phyloP scores from a whole-genome alignment of 2,888 invertebrate genomes.

The Rhamphomyia laevipes region DNA sequence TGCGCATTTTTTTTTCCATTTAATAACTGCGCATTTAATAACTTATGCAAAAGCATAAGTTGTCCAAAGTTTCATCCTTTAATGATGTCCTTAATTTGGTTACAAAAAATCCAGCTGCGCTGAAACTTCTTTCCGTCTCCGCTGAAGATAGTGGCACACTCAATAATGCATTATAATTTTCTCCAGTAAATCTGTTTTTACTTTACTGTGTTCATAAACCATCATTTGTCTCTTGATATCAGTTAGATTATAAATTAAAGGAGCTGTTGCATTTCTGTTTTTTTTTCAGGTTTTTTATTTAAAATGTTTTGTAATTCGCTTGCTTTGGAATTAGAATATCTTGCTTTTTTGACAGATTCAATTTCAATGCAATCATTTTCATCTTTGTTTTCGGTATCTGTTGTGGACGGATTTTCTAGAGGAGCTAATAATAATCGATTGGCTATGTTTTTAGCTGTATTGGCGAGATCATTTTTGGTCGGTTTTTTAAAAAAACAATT shows the following conservation, averaged over 20 bases:
- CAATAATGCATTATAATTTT: neutral
- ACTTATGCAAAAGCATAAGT: neutral
- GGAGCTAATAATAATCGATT: neutral
- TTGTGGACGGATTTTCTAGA: constrained; percentile 6
- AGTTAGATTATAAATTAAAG: neutral
- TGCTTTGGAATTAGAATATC: neutral
- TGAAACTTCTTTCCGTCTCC: neutral
- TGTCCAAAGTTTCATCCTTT: neutral
- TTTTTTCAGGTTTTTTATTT: neutral
- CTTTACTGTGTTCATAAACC: neutral
- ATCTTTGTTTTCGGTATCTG: neutral
- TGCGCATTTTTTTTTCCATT: neutral
- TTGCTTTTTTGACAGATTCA: neutral
- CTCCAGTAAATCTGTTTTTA: neutral
- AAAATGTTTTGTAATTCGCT: neutral
- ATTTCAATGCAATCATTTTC: neutral
- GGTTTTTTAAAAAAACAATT: neutral
- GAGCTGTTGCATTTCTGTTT: neutral
- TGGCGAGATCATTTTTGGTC: neutral
- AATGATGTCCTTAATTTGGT: neutral
- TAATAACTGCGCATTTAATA: neutral
- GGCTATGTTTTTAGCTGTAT: neutral
- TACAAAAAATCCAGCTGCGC: neutral
- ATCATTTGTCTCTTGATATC: neutral
- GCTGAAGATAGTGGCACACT: neutral